These are phyloP conservation scores for Cyphomyrus plagiostoma DNA, from an alignment of 2,113 vertebrate species.

Conservation along the genomic window DNA sequence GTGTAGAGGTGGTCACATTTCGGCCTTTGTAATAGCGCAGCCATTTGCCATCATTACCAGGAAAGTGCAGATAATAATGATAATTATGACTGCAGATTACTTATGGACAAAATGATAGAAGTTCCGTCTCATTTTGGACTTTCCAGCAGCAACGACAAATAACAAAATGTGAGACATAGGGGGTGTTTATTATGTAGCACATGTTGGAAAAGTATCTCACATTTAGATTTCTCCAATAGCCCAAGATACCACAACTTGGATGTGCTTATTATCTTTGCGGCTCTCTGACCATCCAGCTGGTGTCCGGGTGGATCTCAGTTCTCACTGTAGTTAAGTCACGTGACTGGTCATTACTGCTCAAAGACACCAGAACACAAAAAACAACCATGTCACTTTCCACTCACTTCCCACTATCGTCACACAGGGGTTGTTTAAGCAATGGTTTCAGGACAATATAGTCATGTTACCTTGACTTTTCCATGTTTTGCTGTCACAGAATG, in stretches of 20 bases:
- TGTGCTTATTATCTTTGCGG: background rate
- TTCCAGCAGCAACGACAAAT: background rate
- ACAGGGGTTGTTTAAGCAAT: background rate
- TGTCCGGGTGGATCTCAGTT: background rate
- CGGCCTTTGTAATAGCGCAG: background rate
- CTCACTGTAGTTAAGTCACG: background rate
- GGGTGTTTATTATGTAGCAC: background rate
- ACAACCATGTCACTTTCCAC: background rate
- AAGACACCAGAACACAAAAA: background rate
- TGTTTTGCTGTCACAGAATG: background rate
- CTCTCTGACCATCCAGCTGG: background rate
- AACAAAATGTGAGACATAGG: background rate
- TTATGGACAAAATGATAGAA: background rate
- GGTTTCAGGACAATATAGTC: background rate
- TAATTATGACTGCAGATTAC: background rate
- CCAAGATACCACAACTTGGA: background rate
- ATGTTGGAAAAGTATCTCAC: background rate
- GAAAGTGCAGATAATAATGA: slow-evolving; percentile 7
- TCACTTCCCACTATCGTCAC: background rate
- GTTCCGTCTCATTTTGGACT: slow-evolving; percentile 1
- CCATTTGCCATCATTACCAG: background rate
- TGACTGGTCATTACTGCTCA: background rate
- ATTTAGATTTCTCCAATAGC: background rate
- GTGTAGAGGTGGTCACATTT: background rate
- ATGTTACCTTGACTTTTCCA: background rate